These are phyloP conservation scores for Felis catus DNA, from an alignment of 2,113 vertebrate genomes.

Conservation along the genomic window DNA sequence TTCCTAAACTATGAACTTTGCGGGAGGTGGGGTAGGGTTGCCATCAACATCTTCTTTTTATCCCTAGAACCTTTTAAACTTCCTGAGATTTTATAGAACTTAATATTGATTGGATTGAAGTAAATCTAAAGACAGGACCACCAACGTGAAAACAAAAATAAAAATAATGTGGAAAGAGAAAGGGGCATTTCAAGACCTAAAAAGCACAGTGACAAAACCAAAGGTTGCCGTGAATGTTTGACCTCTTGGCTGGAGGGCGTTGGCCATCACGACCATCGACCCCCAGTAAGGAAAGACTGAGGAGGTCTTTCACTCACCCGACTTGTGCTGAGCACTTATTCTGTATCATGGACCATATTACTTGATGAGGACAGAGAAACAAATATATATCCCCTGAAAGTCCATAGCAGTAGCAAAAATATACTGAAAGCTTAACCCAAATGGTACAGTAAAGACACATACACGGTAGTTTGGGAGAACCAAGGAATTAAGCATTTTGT, in stretches of 20 bases:
- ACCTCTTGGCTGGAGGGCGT: rapidly evolving
- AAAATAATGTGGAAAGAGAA: neutral
- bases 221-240: neutral
- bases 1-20: too few species aligned
- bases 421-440: neutral
- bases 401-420: neutral
- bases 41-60: neutral
- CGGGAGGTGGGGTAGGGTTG: too few species aligned
- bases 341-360: rapidly evolving
- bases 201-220: neutral
- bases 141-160: neutral
- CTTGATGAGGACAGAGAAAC: neutral
- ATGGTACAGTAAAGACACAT: neutral
- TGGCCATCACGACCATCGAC: rapidly evolving
- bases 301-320: rapidly evolving
- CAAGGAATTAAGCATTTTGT: neutral
- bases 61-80: neutral
- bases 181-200: neutral
- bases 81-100: neutral
- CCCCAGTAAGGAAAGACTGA: neutral
- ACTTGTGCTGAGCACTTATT: rapidly evolving
- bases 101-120: neutral
- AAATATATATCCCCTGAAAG: neutral
- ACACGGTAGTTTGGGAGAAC: neutral
- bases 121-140: neutral